phyloP scores from a whole-genome alignment of 2,113 vertebrate species.

The Dermatemys mawii region DNA sequence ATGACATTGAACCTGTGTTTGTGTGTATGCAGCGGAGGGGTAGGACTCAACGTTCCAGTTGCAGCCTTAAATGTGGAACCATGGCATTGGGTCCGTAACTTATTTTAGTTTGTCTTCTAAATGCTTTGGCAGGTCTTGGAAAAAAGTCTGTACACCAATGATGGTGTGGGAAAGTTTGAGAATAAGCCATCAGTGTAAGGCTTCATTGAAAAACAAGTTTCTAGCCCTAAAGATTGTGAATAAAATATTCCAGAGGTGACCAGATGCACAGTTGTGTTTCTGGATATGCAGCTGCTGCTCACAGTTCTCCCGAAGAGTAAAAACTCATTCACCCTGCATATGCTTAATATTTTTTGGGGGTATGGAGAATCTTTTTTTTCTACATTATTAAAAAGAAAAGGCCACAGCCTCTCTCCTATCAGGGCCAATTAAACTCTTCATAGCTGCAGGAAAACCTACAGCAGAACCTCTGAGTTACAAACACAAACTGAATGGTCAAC shows the following conservation, averaged over 20 bases:
- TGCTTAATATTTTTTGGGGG: neutral
- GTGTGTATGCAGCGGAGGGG: neutral
- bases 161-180: neutral
- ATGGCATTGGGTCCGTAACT: neutral
- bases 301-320: neutral
- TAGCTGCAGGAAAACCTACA: fast-evolving
- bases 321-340: neutral
- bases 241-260: neutral
- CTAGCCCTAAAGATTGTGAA: neutral
- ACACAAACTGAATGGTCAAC: too few species aligned
- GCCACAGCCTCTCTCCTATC: neutral
- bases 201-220: neutral
- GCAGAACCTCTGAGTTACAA: too few species aligned
- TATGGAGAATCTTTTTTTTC: neutral
- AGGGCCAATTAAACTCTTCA: neutral
- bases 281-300: neutral
- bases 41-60: neutral
- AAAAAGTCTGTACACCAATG: neutral
- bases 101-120: neutral
- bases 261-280: neutral
- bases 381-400: neutral
- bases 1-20: neutral
- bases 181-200: neutral
- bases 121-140: neutral
- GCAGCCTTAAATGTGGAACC: neutral